Evolutionary conservation across 2,888 invertebrate species (phyloP).

Genomic region (Patella ulyssiponensis): DNA sequence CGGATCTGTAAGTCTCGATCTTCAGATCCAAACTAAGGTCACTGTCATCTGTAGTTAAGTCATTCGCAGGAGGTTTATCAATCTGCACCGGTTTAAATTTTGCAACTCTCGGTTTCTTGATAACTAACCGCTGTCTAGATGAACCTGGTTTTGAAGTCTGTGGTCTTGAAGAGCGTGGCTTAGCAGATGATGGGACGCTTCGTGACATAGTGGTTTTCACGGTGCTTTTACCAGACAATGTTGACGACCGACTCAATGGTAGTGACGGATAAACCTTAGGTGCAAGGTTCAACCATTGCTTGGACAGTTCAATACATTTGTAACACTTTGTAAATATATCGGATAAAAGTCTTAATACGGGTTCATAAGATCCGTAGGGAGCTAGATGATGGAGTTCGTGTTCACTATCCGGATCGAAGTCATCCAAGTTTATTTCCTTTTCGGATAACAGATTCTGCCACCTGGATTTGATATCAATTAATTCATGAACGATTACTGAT

Average conservation of each 20-base stretch:
- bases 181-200: not conserved
- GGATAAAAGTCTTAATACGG: slow-evolving; percentile 59
- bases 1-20: not conserved
- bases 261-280: slow-evolving; percentile 47
- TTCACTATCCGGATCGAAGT: slow-evolving; percentile 63
- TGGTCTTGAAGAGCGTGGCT: slow-evolving; percentile 10
- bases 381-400: slow-evolving; percentile 56
- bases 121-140: not conserved
- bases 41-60: not conserved
- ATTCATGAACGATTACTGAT: slow-evolving; percentile 46
- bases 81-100: not conserved
- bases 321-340: slow-evolving; percentile 67
- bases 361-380: slow-evolving; percentile 53
- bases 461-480: slow-evolving; percentile 50
- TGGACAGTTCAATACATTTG: slow-evolving; percentile 62
- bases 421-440: slow-evolving; percentile 46
- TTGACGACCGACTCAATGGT: slow-evolving; percentile 33
- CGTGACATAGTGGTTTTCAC: not conserved
- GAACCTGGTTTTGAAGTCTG: slow-evolving; percentile 9
- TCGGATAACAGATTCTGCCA: slow-evolving; percentile 61
- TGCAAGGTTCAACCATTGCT: slow-evolving; percentile 59
- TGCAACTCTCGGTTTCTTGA: slow-evolving; percentile 4
- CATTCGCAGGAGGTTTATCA: not conserved
- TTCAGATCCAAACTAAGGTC: not conserved
- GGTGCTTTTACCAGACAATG: not conserved